These are phyloP conservation scores for Trichogramma dendrolimi DNA, from an alignment of 2,888 invertebrate genomes.

Conservation along the genomic window DNA sequence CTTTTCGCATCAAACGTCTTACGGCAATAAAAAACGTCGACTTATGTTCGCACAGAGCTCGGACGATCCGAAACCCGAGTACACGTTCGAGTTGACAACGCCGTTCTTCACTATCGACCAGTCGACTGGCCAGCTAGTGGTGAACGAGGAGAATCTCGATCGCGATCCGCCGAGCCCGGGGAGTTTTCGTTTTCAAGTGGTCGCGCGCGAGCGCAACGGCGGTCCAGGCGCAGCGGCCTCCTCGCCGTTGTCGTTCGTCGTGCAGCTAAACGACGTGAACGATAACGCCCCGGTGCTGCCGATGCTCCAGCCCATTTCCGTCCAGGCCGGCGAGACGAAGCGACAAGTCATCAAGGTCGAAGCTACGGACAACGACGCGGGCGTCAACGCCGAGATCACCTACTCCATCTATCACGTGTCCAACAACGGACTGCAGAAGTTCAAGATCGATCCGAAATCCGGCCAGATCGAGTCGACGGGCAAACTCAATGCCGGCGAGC, in stretches of 20 bases:
- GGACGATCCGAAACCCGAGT: conserved; percentile 73
- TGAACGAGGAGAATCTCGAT: conserved; percentile 79
- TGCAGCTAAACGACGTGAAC: conserved; percentile 75
- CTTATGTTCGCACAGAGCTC: conserved; percentile 58
- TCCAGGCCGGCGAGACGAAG: conserved; percentile 73
- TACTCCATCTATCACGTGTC: conserved; percentile 88
- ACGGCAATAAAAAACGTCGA: neutral
- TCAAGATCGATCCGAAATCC: conserved; percentile 73
- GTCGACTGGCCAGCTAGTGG: conserved; percentile 67
- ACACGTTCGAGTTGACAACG: conserved; percentile 80
- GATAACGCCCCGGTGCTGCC: conserved; percentile 82
- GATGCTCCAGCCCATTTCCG: conserved; percentile 73
- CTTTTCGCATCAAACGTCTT: neutral
- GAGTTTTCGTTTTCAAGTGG: conserved; percentile 81
- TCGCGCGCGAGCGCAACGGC: conserved; percentile 76
- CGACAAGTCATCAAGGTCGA: conserved; percentile 68
- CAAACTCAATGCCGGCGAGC: conserved; percentile 78
- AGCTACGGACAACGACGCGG: conserved; percentile 82
- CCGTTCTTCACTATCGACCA: conserved; percentile 73
- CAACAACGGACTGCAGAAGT: conserved; percentile 83
- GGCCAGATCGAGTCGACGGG: conserved; percentile 78
- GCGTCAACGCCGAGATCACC: conserved; percentile 74
- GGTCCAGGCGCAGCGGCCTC: conserved; percentile 76
- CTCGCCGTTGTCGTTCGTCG: conserved; percentile 74
- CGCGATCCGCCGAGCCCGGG: conserved; percentile 82